Percentiles rank a stretch among this genome's conserved stretches.
Conservation (phyloP, 2,113 vertebrate species). For the Nothoprocta pentlandii region DNA sequence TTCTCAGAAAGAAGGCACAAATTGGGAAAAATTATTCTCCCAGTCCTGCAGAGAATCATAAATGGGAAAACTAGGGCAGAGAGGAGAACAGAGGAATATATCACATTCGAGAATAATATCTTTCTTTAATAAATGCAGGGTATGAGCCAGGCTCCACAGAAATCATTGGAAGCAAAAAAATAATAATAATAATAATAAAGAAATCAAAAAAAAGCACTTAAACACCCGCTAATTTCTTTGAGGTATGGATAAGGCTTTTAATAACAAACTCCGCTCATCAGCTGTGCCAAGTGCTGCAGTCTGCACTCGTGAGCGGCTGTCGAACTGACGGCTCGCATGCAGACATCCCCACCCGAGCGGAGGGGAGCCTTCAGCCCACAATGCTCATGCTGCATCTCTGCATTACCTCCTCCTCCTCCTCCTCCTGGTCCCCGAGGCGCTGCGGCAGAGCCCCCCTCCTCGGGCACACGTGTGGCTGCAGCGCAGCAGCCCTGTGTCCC, state of each 20-base stretch:
- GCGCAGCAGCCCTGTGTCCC: neutral
- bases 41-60: neutral
- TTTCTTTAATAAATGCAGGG: neutral
- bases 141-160: neutral
- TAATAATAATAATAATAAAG: too few relatives aligned
- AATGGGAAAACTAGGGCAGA: neutral
- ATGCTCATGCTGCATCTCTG: rapidly evolving
- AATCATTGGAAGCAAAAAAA: neutral
- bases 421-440: too few relatives aligned
- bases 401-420: rapidly evolving
- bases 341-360: rapidly evolving
- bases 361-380: neutral
- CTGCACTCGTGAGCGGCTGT: neutral
- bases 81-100: neutral
- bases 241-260: neutral
- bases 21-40: neutral
- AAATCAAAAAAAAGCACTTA: neutral
- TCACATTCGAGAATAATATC: neutral
- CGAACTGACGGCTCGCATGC: rapidly evolving
- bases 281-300: neutral
- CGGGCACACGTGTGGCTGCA: rapidly evolving
- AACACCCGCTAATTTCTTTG: neutral
- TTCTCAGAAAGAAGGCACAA: neutral
- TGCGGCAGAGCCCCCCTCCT: neutral
- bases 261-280: neutral